Evolutionary conservation across 2,888 invertebrate genomes (phyloP).

Genomic region (Xestobium rufovillosum): DNA sequence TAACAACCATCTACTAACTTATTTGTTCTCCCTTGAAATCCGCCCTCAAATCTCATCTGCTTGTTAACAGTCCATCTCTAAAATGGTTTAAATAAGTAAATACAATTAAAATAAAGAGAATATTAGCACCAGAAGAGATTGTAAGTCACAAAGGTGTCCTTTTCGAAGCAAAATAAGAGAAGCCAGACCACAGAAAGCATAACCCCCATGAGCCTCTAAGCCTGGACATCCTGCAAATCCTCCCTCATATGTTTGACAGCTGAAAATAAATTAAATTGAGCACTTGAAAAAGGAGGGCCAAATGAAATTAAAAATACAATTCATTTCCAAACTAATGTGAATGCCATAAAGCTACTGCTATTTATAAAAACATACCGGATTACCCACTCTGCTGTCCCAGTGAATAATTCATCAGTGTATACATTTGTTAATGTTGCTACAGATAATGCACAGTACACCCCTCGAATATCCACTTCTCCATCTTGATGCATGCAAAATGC

Average conservation of each 20-base stretch:
- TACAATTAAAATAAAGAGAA: not conserved
- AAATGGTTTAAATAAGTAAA: slow-evolving; percentile 5
- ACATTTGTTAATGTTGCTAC: slow-evolving; percentile 82
- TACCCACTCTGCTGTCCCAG: slow-evolving; percentile 88
- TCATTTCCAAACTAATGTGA: too few species aligned
- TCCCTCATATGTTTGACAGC: slow-evolving; percentile 98
- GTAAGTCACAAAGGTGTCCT: slow-evolving; percentile 65
- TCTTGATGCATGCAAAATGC: slow-evolving; percentile 85
- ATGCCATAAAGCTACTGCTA: too few species aligned
- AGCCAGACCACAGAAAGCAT: slow-evolving; percentile 95
- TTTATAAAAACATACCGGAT: slow-evolving; percentile 54
- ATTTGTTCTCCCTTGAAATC: slow-evolving; percentile 96
- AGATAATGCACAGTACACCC: slow-evolving; percentile 93
- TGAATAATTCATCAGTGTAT: slow-evolving; percentile 68
- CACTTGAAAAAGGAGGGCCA: not conserved
- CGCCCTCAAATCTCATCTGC: slow-evolving; percentile 93
- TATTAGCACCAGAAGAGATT: slow-evolving; percentile 56
- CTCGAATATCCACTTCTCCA: slow-evolving; percentile 91
- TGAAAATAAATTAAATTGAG: slow-evolving; percentile 31
- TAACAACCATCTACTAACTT: slow-evolving; percentile 98
- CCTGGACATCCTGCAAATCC: slow-evolving; percentile 93
- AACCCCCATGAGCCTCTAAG: slow-evolving; percentile 99
- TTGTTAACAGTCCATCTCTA: slow-evolving; percentile 81
- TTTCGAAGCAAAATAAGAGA: slow-evolving; percentile 75
- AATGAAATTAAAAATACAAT: too few species aligned